Percentiles rank a stretch among this genome's conserved stretches.
Conservation (phyloP, 2,797 vertebrate species). For the Darevskia nairensis region DNA sequence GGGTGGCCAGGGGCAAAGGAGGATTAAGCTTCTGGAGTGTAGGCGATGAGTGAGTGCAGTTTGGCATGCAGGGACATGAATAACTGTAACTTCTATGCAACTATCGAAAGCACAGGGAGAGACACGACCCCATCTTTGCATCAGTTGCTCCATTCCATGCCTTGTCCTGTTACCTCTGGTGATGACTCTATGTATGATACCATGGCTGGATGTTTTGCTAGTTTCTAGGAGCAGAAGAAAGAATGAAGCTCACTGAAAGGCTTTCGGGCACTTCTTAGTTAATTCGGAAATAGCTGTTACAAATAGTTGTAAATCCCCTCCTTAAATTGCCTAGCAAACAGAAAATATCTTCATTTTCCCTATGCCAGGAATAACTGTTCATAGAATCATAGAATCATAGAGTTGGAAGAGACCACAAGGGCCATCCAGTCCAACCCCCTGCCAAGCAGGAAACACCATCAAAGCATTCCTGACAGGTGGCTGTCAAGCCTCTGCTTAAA, state of each 20-base stretch:
- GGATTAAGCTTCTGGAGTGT: neutral
- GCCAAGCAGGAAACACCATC: too few relatives aligned
- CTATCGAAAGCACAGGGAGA: too few relatives aligned
- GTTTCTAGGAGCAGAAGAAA: neutral
- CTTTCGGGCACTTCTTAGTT: neutral
- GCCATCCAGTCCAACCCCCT: too few relatives aligned
- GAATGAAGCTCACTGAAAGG: neutral
- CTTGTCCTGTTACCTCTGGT: neutral
- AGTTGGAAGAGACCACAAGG: too few relatives aligned
- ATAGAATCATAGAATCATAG: too few relatives aligned
- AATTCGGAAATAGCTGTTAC: conserved; percentile 5
- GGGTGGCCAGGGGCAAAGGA: neutral
- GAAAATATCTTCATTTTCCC: neutral
- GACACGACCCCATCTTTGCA: neutral
- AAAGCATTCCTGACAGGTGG: too few relatives aligned
- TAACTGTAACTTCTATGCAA: neutral
- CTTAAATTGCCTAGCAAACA: neutral
- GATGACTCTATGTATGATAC: neutral
- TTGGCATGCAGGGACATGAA: neutral
- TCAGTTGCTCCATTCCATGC: neutral
- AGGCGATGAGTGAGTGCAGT: too few relatives aligned
- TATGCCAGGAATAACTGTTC: neutral
- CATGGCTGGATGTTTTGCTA: neutral
- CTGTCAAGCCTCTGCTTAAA: too few relatives aligned
- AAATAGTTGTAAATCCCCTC: neutral